Evolutionary conservation across 2,888 invertebrate genomes (phyloP).

Genomic region (Clivina fossor): DNA sequence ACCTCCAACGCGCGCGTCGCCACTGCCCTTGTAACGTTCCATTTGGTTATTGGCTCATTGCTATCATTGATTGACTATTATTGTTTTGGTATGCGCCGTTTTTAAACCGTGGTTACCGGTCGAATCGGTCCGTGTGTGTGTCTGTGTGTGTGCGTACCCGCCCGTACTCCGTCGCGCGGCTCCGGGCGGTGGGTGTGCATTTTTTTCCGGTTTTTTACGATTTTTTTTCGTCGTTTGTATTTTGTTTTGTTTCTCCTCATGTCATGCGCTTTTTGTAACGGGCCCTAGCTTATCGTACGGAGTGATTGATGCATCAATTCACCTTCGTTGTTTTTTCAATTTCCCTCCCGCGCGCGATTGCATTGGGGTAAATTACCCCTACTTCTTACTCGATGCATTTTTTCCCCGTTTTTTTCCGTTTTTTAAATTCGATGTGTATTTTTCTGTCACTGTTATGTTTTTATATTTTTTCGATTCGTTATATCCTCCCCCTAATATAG

Average conservation of each 20-base stretch:
- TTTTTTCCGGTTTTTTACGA: not conserved
- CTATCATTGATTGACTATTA: slow-evolving; percentile 57
- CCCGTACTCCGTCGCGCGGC: slow-evolving; percentile 12
- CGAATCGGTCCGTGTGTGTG: slow-evolving; percentile 24
- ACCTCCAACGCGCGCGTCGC: slow-evolving; percentile 48
- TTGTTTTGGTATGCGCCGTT: slow-evolving; percentile 57
- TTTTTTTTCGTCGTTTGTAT: not conserved
- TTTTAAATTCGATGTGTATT: no score
- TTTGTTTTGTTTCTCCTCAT: not conserved
- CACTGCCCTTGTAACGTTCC: slow-evolving; percentile 51
- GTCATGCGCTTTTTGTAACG: slow-evolving; percentile 27
- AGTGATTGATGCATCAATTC: slow-evolving; percentile 25
- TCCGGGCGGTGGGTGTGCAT: slow-evolving; percentile 2
- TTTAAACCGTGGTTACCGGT: slow-evolving; percentile 55
- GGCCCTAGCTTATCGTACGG: slow-evolving; percentile 17
- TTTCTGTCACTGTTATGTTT: no score
- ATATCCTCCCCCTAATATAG: no score
- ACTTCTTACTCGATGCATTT: no score
- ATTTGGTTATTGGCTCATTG: slow-evolving; percentile 57
- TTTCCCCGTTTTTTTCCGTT: no score
- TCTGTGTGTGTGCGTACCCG: slow-evolving; percentile 10
- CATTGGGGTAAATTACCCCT: no score
- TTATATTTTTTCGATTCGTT: no score
- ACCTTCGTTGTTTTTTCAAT: not conserved
- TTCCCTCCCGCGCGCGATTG: not conserved